Evolutionary conservation across 2,797 vertebrate genomes (phyloP), one percentile per base, ranked within the genome.

Genomic region (Pseudochirops corinnae): DNA sequence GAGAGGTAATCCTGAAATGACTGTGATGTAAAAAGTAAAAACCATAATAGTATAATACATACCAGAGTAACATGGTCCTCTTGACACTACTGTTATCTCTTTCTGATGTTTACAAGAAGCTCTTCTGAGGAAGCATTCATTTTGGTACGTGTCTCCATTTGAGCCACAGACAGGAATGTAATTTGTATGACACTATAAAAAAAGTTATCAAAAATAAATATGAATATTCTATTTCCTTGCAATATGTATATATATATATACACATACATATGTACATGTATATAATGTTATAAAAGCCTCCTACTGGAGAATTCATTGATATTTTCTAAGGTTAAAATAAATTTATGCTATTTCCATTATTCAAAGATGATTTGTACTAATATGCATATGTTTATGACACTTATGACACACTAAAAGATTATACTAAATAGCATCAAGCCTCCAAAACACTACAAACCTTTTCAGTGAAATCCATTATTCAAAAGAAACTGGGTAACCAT

Each of bases 131-230:
- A 99, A 99, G 98, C 99, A 99, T 97, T 99, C 99, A 92, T 99
- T 99, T 99, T 99, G 99, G 98, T 99, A 99, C 95, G 99, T 99
- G 98, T 99, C 99, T 97, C 99, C 99, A 96, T 99, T 99, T 93
- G 99, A 99, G 96, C 99, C 99, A 98, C 99, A 99, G 98, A 99
- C 99, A 0, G 99, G 99, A 98, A 99, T 98, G 98, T 99, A 99
- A 98, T 99, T 99, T 96, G 99, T 99, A 97, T 99, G 99, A 98
- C 99, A 99, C 99, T 99, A 98, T 33, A 98, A 98, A 97, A 97
- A 74, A 97, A 95, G 97, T 33, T 95, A 94, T 97, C 87, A 97
- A 91, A 96, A 74, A 93, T 33, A 93, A 28, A 67, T 50, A 82
- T 93, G 93, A 97, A 97, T 96, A 97, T 94, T 97, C 95, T 96